phyloP scores from a whole-genome alignment of 1,140 invertebrate genomes.

The Cyphomyrmex costatus region DNA sequence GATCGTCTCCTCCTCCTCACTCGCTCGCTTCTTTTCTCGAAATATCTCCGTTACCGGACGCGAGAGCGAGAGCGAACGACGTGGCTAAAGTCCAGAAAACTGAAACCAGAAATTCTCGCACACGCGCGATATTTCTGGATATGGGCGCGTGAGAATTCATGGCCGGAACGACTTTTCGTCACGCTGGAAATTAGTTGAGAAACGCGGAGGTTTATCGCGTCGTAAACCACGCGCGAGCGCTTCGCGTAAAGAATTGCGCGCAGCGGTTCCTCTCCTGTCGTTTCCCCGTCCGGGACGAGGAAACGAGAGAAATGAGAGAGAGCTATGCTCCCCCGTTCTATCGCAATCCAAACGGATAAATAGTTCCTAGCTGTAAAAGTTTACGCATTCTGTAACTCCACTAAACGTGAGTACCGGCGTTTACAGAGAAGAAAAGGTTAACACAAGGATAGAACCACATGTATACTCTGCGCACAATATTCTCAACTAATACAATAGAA shows the following conservation, averaged over 20 bases:
- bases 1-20: background rate
- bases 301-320: background rate
- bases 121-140: conserved; percentile 66
- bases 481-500: background rate
- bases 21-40: conserved; percentile 26
- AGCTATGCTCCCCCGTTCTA: background rate
- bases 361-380: background rate
- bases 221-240: conserved; percentile 62
- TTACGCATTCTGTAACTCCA: background rate
- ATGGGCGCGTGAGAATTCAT: conserved; percentile 64
- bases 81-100: conserved; percentile 62
- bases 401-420: background rate
- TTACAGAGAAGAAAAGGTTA: background rate
- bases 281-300: background rate
- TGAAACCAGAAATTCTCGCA: conserved; percentile 56
- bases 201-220: conserved; percentile 70
- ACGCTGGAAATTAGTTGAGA: conserved; percentile 72
- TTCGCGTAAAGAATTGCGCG: conserved; percentile 21
- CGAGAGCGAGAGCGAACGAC: conserved; percentile 43
- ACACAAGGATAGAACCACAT: background rate
- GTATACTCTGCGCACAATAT: background rate
- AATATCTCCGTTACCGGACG: conserved; percentile 66
- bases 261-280: conserved; percentile 12
- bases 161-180: conserved; percentile 75
- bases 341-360: background rate